phyloP scores from a whole-genome alignment of 2,113 vertebrate genomes.

The Myiagra hebetior region DNA sequence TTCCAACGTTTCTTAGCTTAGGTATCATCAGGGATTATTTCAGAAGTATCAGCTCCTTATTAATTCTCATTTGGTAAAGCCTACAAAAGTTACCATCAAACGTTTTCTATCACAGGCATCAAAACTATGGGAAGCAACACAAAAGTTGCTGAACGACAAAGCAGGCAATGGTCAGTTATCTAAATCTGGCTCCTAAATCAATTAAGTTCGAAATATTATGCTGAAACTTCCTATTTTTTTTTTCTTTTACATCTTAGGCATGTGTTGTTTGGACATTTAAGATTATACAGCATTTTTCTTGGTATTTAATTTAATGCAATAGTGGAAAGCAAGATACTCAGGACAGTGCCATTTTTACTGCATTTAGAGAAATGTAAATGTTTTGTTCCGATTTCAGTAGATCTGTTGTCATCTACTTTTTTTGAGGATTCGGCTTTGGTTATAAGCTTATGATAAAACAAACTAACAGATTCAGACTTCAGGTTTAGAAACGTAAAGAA shows the following conservation, averaged over 20 bases:
- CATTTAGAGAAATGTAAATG: constrained; percentile 7
- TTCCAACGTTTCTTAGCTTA: constrained; percentile 38
- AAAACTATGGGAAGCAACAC: constrained; percentile 49
- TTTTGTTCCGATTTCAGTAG: constrained; percentile 33
- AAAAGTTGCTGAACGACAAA: constrained; percentile 65
- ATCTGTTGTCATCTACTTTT: constrained; percentile 12
- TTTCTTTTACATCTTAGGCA: constrained; percentile 14
- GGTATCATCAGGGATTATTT: constrained; percentile 43
- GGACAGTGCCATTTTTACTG: constrained; percentile 30
- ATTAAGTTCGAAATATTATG: constrained; percentile 64
- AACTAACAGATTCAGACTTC: constrained; percentile 46
- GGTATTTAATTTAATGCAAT: constrained; percentile 49
- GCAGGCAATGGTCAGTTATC: constrained; percentile 40
- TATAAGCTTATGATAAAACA: constrained; percentile 30
- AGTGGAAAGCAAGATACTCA: constrained; percentile 54
- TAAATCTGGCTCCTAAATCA: constrained; percentile 57
- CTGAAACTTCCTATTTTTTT: constrained; percentile 6
- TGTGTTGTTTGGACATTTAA: constrained; percentile 19
- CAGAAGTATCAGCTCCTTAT: constrained; percentile 21
- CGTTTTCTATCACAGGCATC: constrained; percentile 17
- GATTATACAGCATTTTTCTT: constrained; percentile 34
- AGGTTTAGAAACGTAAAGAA: neutral
- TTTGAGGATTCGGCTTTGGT: neutral
- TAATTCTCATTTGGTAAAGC: constrained; percentile 33
- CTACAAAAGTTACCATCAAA: constrained; percentile 37